Base-by-base conservation (phyloP, 2,888 invertebrate species). In the Danaus chrysippus region DNA sequence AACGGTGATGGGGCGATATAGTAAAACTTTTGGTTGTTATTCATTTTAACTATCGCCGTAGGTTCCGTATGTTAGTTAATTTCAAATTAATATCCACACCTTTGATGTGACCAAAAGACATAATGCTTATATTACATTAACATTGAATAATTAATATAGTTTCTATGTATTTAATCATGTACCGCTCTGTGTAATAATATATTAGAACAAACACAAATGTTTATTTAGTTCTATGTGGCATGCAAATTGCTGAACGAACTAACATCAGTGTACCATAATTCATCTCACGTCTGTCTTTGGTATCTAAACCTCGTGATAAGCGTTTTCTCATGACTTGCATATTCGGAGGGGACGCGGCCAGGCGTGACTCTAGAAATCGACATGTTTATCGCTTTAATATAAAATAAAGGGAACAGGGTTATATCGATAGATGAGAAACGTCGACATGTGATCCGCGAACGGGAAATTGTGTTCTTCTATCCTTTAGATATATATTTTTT, bases 381-480 rank as follows among this genome's bases (percentile, higher is more conserved):
- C 91, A 91, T 91, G 89, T 90, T 91, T 91, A 90, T 90, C 90
- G 88, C 87, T 83, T 90, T 90, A 88, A 90, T 91, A 90, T 90
- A 88, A 90, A 89, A 90, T 88, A 90, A 89, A 89, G 84, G 85
- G 87, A 76, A 76, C 70, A 68, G 73, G 76, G 77, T 76, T 77
- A 82, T 84, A 86, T 79, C 86, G 81, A 85, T 85, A 82, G 77
- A 86, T 83, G 85, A 87, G 83, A 85, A 87, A 86, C 81, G 80
- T 78, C 76, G 75, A 82, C 80, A 79, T 75, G 74, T 74, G 71
- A 82, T 77, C 72, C 67, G 71, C 67, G 63, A 70, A 81, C 67
- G 73, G 87, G 88, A 90, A 87, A 89, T 89, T 87, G 85, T 78
- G 79, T 83, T 82, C 78, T 76, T 73, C 73, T 74, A 71, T 71